Evolutionary conservation across 2,888 invertebrate species (phyloP).

Genomic region (Empis livida): DNA sequence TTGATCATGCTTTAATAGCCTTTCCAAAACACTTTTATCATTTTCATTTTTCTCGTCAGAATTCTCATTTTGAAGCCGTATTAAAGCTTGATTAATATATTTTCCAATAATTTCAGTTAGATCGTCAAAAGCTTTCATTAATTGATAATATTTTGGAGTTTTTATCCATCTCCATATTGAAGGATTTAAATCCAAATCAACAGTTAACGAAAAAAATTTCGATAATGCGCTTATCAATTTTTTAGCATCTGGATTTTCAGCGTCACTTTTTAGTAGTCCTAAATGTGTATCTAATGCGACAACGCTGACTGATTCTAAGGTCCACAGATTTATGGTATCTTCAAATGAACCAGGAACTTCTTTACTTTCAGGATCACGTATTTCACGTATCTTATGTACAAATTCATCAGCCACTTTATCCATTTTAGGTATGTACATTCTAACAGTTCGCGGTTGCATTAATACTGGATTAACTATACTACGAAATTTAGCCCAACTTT

Average conservation of each 20-base stretch:
- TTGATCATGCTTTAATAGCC: conserved; percentile 43
- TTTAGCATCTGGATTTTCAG: conserved; percentile 4
- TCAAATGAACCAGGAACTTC: conserved; percentile 34
- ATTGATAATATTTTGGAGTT: conserved; percentile 14
- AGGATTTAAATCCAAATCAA: conserved; percentile 15
- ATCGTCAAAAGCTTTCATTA: conserved; percentile 14
- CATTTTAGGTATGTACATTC: conserved; percentile 37
- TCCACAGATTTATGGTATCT: conserved; percentile 40
- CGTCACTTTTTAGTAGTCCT: conserved; percentile 13
- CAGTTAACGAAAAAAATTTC: conserved; percentile 7
- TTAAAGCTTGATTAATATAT: conserved; percentile 26
- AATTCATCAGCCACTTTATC: conserved; percentile 35
- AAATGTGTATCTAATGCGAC: conserved; percentile 26
- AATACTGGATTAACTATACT: conserved; percentile 50
- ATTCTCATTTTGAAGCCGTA: conserved; percentile 19
- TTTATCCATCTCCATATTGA: conserved; percentile 14
- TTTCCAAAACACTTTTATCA: conserved; percentile 45
- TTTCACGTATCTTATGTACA: conserved; percentile 22
- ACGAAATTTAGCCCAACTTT: conserved; percentile 50
- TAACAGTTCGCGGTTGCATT: conserved; percentile 44
- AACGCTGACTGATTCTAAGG: conserved; percentile 38
- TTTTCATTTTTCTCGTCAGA: conserved; percentile 29
- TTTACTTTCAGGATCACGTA: conserved; percentile 15
- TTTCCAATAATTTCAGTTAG: conserved; percentile 21
- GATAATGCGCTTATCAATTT: conserved; percentile 6